Conservation (phyloP, 2,113 vertebrate species). For the Aptenodytes forsteri region DNA sequence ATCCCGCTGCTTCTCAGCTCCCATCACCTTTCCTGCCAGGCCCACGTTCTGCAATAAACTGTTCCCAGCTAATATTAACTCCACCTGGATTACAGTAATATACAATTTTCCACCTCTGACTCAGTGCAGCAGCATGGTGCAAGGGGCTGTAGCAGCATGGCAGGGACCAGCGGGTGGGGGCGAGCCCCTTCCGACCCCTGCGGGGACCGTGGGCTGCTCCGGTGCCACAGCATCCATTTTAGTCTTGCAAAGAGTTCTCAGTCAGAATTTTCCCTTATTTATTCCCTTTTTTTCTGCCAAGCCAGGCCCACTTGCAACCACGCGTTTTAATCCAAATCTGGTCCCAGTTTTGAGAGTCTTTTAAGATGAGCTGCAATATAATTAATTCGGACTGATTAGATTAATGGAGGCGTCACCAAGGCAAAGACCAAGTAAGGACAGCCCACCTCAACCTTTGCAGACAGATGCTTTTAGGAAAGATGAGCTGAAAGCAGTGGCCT, state of each 20-base stretch:
- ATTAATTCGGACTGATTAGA: background rate
- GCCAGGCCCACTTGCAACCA: background rate
- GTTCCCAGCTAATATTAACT: background rate
- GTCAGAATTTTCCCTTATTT: background rate
- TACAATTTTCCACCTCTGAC: background rate
- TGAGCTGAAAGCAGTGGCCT: background rate
- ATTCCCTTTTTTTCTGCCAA: background rate
- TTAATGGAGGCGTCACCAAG: background rate
- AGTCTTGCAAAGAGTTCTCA: background rate
- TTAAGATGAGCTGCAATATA: background rate
- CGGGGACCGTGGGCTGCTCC: fast-evolving
- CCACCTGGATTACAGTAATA: background rate
- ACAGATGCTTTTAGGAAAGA: background rate
- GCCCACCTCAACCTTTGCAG: background rate
- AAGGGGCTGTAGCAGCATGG: fast-evolving
- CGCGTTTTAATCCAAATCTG: background rate
- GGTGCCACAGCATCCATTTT: background rate
- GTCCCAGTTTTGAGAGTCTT: background rate
- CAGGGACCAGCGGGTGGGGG: background rate
- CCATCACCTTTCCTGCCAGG: background rate
- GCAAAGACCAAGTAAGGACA: background rate
- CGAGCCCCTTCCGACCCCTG: background rate
- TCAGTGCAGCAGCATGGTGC: background rate
- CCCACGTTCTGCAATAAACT: background rate
- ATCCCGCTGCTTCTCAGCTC: fast-evolving